Percentiles rank a stretch among this genome's conserved stretches.
Conservation (phyloP, 2,888 invertebrate species). For the Phengaris alcon region DNA sequence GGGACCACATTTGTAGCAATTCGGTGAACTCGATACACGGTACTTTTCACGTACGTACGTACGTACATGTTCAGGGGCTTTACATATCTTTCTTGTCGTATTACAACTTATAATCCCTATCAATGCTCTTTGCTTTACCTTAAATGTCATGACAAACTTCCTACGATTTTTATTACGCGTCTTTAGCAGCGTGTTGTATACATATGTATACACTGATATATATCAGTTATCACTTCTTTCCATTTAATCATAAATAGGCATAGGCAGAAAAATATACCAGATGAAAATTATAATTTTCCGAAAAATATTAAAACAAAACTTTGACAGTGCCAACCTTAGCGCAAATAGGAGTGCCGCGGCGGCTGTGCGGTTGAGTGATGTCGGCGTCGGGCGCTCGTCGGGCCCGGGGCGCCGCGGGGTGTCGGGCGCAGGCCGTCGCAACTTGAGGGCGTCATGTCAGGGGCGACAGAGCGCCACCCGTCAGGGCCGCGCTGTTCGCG, state of each 20-base stretch:
- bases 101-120: no score
- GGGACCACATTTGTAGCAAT: no score
- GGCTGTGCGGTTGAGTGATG: slow-evolving; percentile 26
- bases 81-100: no score
- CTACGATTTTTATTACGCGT: no score
- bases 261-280: neutral
- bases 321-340: slow-evolving; percentile 26
- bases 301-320: neutral
- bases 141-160: no score
- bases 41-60: neutral
- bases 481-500: slow-evolving; percentile 34
- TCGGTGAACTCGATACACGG: neutral
- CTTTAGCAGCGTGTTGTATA: no score
- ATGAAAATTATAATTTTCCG: neutral
- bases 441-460: slow-evolving; percentile 18
- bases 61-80: neutral
- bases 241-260: no score
- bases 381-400: slow-evolving; percentile 6
- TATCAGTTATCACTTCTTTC: no score
- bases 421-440: slow-evolving; percentile 30
- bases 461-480: slow-evolving; percentile 1
- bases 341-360: slow-evolving; percentile 31
- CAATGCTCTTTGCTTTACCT: no score
- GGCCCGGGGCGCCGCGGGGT: slow-evolving; percentile 11
- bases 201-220: no score